Conservation (phyloP, 2,113 vertebrate genomes). For the Thomomys bottae region DNA sequence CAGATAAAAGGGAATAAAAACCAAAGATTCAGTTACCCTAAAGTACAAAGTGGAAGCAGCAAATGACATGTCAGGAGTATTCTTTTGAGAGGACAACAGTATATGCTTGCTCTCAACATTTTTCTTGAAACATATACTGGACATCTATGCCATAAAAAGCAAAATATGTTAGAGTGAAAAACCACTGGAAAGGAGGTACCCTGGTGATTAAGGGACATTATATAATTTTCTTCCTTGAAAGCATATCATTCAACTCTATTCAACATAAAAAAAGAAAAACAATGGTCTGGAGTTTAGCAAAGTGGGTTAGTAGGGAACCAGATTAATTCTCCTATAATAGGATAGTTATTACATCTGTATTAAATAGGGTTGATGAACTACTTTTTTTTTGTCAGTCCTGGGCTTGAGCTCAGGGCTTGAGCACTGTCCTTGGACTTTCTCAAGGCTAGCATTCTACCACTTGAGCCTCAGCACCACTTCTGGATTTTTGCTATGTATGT, state of each 20-base stretch:
- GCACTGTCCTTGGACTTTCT: too few relatives aligned
- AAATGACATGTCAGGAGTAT: neutral
- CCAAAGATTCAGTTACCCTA: too few relatives aligned
- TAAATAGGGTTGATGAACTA: neutral
- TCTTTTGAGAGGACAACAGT: conserved; percentile 8
- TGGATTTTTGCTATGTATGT: too few relatives aligned
- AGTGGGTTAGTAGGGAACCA: neutral
- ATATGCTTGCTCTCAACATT: neutral
- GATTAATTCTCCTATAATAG: neutral
- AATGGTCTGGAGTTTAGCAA: neutral
- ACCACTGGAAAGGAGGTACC: neutral
- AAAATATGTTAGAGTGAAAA: neutral
- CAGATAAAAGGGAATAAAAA: neutral
- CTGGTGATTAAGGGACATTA: neutral
- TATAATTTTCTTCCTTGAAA: neutral
- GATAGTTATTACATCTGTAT: neutral
- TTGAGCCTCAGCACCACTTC: too few relatives aligned
- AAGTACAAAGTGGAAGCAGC: neutral
- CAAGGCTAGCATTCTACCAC: too few relatives aligned
- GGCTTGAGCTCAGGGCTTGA: too few relatives aligned
- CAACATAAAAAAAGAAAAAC: neutral
- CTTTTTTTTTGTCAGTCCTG: too few relatives aligned
- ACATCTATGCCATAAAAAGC: neutral
- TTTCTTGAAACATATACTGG: neutral
- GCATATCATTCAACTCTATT: neutral